These are phyloP conservation scores for Omphaloscelis lunosa DNA, from an alignment of 2,888 invertebrate genomes.

Conservation along the genomic window DNA sequence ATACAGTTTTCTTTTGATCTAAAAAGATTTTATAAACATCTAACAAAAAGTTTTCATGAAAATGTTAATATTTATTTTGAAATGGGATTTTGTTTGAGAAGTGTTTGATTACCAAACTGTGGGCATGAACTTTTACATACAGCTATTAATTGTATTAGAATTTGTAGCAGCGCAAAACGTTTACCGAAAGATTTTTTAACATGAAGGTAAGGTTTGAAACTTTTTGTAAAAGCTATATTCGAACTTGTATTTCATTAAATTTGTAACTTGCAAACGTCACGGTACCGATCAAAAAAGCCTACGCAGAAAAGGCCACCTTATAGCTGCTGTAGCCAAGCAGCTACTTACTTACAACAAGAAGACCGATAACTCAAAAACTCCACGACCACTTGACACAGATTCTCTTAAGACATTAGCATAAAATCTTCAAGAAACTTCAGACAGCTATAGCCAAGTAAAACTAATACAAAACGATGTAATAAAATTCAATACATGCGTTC, in stretches of 20 bases:
- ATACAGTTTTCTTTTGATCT: conserved; percentile 2
- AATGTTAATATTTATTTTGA: neutral
- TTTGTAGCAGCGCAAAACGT: neutral
- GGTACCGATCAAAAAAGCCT: neutral
- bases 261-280: neutral
- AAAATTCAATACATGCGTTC: conserved; percentile 73
- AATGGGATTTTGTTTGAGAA: neutral
- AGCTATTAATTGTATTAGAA: neutral
- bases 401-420: conserved; percentile 26
- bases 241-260: neutral
- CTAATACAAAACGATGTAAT: conserved; percentile 61
- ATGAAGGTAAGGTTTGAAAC: neutral
- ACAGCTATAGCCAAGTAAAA: conserved; percentile 59
- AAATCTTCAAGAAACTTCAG: conserved; percentile 36
- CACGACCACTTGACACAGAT: conserved; percentile 20
- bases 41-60: neutral
- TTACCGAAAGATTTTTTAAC: neutral
- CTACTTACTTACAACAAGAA: conserved; percentile 18
- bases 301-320: neutral
- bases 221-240: neutral
- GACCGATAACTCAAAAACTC: conserved; percentile 15
- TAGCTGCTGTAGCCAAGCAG: neutral
- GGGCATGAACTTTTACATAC: neutral
- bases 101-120: conserved; percentile 1
- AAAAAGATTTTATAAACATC: neutral